Conservation (phyloP, 2,113 vertebrate genomes). For the Gymnorhina tibicen region DNA sequence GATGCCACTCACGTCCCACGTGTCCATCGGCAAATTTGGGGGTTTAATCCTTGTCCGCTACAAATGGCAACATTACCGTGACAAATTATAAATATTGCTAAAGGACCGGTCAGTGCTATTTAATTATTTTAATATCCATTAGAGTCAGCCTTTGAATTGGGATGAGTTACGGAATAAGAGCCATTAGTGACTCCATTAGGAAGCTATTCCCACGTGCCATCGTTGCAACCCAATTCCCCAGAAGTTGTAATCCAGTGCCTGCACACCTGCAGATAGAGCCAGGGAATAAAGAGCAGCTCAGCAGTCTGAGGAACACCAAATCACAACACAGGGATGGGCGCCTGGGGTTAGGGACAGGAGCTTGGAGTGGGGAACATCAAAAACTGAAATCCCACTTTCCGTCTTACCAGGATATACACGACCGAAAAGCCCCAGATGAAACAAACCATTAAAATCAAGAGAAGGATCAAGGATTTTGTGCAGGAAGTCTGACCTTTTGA, state of each 20-base stretch:
- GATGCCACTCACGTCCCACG: rapidly evolving
- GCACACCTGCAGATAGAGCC: not conserved
- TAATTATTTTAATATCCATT: not conserved
- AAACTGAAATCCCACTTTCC: not conserved
- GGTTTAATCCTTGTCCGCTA: not conserved
- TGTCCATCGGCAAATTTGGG: not conserved
- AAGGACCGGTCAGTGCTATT: not conserved
- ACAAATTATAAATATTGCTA: not conserved
- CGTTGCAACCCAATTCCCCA: not conserved
- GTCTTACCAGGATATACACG: rapidly evolving
- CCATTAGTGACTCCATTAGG: not conserved
- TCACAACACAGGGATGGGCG: not conserved
- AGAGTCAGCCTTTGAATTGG: not conserved
- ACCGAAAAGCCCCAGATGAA: not conserved
- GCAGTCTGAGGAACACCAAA: not conserved
- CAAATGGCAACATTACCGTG: not conserved
- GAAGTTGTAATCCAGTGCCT: not conserved
- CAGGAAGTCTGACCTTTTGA: not conserved
- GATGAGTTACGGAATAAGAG: not conserved
- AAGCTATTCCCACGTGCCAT: not conserved
- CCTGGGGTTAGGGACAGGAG: not conserved
- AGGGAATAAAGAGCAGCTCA: not conserved
- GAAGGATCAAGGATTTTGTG: not conserved
- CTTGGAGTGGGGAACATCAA: not conserved
- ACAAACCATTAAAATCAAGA: not conserved